These are phyloP conservation scores for Sylvia atricapilla DNA, from an alignment of 2,113 vertebrate species.

Conservation along the genomic window DNA sequence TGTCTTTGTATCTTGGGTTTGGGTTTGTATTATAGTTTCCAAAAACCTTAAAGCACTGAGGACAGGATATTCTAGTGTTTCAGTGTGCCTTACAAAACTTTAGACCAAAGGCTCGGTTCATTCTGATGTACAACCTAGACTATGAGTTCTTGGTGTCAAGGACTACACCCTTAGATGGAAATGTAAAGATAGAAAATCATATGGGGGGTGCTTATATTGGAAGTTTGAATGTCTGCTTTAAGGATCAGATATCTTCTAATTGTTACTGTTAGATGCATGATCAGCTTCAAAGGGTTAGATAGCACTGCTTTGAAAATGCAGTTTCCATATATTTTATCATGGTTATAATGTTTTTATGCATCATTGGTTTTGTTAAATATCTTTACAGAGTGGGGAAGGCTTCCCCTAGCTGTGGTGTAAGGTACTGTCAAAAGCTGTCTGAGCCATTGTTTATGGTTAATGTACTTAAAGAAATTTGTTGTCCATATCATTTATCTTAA, in stretches of 20 bases:
- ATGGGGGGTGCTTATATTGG: background rate
- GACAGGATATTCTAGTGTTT: background rate
- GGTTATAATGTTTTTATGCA: background rate
- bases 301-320: background rate
- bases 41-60: background rate
- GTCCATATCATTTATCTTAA: background rate
- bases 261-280: background rate
- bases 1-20: background rate
- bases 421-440: background rate
- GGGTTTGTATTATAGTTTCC: background rate
- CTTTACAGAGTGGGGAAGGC: background rate
- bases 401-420: background rate
- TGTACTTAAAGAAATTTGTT: background rate
- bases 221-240: background rate
- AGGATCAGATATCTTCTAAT: background rate
- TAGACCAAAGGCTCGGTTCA: background rate
- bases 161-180: background rate
- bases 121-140: background rate
- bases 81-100: background rate
- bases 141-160: background rate
- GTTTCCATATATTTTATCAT: background rate
- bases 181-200: background rate
- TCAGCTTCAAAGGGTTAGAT: background rate
- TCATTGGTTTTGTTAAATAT: background rate
- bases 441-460: background rate